Evolutionary conservation across 1,140 invertebrate species (phyloP), one percentile per base, ranked within the genome.

Genomic region (Scaptodrosophila lebanonensis): DNA sequence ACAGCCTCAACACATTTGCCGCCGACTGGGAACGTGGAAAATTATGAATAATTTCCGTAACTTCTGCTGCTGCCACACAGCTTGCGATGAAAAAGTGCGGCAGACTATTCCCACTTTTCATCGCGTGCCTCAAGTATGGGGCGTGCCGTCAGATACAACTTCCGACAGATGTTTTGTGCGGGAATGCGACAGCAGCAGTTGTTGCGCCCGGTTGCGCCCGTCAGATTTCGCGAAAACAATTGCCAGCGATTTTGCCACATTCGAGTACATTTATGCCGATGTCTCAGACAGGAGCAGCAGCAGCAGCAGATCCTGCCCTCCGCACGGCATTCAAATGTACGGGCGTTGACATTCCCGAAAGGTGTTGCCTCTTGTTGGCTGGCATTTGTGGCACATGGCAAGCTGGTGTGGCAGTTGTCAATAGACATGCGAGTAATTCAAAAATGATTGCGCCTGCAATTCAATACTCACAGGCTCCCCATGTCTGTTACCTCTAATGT

Each of bases 1-100:
- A 69, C 61, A 68, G 68, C 22, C 3, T 25, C 22, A 33, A n/a
- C 32, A n/a, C 32, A 38, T 5, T 3, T 12, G 15, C n/a, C n/a
- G n/a, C n/a, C n/a, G n/a, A n/a, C n/a, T n/a, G n/a, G 69, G 48
- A 43, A 75, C 66, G 57, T 67, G 69, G 75, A 61, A 79, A 82
- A 79, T 83, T 73, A 83, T 83, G 79, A 83, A 83, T 83, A 83
- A 83, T 83, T 84, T 84, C 66, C 72, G 68, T 73, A 73, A 82
- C 75, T 75, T 71, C 52, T 59, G 66, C 33, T 43, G 52, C 38
- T 57, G 48, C 12, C 20, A 25, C 39, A 57, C 75, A 82, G 69
- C 69, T 70, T 82, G 75, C 75, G 48, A 42, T 67, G 68, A 62
- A 68, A 42, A 69, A 66, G 64, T 54, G 54, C 50, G 50, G 58